These are phyloP conservation scores for Microcaecilia unicolor DNA, from an alignment of 2,797 vertebrate species.

Conservation along the genomic window DNA sequence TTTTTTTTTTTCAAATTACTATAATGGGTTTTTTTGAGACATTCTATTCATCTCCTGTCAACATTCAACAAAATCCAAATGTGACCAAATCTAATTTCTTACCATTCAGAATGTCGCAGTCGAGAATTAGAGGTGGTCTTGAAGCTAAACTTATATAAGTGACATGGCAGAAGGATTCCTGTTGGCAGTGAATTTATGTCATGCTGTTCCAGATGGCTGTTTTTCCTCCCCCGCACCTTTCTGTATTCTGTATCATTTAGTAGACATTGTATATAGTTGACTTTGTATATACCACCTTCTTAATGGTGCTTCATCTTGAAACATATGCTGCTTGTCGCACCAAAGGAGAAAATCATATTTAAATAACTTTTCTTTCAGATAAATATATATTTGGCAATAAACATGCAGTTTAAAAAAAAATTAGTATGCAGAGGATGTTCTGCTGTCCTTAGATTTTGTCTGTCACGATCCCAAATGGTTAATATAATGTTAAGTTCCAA, in stretches of 20 bases:
- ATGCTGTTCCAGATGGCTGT: slow-evolving; percentile 55
- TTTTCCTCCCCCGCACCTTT: slow-evolving; percentile 56
- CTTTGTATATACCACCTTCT: slow-evolving; percentile 41
- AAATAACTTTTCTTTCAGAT: slow-evolving; percentile 54
- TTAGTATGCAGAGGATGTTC: slow-evolving; percentile 51
- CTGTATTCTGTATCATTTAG: slow-evolving; percentile 59
- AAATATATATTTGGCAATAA: slow-evolving; percentile 33
- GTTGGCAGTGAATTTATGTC: slow-evolving; percentile 54
- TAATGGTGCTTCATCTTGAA: slow-evolving; percentile 51
- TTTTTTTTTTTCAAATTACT: no score
- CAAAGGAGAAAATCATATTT: slow-evolving; percentile 60
- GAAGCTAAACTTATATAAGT: slow-evolving; percentile 38
- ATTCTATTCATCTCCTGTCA: no score
- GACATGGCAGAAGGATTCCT: slow-evolving; percentile 35
- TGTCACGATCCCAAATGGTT: slow-evolving; percentile 56
- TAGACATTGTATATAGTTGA: slow-evolving; percentile 50
- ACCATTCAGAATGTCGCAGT: no score
- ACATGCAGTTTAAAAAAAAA: slow-evolving; percentile 42
- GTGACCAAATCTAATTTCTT: no score
- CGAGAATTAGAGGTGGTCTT: slow-evolving; percentile 17
- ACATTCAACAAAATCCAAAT: no score
- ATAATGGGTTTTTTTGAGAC: no score
- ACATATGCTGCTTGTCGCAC: slow-evolving; percentile 64
- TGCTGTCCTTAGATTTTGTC: slow-evolving; percentile 55
- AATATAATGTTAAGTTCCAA: slow-evolving; percentile 65